Conservation (phyloP, 2,797 vertebrate species). For the Poeciliopsis gracilis region DNA sequence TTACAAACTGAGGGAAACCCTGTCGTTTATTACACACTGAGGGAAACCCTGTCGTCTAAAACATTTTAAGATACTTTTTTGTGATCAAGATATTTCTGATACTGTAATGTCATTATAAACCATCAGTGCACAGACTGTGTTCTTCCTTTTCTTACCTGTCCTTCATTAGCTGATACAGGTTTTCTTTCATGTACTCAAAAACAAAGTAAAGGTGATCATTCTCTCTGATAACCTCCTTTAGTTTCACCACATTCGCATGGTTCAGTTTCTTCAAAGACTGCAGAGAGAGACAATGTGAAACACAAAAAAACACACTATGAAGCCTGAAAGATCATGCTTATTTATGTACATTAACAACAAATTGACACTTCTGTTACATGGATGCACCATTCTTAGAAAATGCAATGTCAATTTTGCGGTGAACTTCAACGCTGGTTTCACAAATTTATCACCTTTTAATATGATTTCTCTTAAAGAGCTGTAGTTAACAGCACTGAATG, state of each 20-base stretch:
- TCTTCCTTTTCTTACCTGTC: constrained; percentile 85
- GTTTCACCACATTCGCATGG: constrained; percentile 96
- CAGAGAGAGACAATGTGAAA: constrained; percentile 3
- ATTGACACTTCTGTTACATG: not conserved
- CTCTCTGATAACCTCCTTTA: constrained; percentile 98
- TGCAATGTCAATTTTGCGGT: not conserved
- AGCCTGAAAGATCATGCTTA: not conserved
- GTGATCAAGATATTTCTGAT: not conserved
- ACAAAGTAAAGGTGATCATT: constrained; percentile 98
- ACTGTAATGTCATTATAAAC: not conserved
- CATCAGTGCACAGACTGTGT: not conserved
- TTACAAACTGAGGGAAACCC: too few relatives aligned
- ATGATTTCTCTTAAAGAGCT: not conserved
- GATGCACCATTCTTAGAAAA: not conserved
- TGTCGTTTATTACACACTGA: not conserved
- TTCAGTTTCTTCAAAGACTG: constrained; percentile 98
- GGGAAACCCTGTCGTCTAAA: not conserved
- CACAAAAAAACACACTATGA: not conserved
- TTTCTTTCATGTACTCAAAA: constrained; percentile 99
- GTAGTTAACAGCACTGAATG: not conserved
- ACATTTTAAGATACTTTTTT: not conserved
- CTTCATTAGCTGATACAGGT: constrained; percentile 99
- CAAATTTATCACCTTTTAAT: not conserved
- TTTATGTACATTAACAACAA: not conserved
- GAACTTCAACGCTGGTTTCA: not conserved